A percentile compares a stretch with the other conserved stretches of the same genome.
phyloP scores from a whole-genome alignment of 53 echinoderm and acorn worm species.

The Pentamera pediparva region DNA sequence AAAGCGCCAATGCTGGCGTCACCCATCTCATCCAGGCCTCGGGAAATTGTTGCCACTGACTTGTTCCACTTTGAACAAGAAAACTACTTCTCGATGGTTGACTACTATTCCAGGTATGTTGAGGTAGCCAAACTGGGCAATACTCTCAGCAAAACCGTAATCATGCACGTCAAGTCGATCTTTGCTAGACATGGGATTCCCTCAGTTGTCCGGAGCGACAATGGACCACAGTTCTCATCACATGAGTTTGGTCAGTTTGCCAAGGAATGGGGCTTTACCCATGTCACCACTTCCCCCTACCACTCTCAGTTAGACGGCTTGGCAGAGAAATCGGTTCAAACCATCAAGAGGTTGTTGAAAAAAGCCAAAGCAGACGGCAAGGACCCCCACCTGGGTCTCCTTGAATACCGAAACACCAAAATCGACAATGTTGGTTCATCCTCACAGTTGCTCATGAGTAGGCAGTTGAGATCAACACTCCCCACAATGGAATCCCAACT shows the following conservation, averaged over 20 bases:
- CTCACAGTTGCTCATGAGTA: not conserved
- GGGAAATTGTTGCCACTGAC: not conserved
- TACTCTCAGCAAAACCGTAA: not conserved
- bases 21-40: not conserved
- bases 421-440: conserved; percentile 8
- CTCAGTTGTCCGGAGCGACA: not conserved
- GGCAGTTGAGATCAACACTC: not conserved
- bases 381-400: not conserved
- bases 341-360: not conserved
- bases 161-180: not conserved
- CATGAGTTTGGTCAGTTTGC: not conserved
- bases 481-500: too few species aligned
- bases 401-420: not conserved
- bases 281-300: not conserved
- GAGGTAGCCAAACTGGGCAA: not conserved
- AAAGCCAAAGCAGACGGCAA: not conserved
- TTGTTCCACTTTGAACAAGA: not conserved
- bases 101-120: not conserved
- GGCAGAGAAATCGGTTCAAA: conserved; percentile 12
- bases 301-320: not conserved
- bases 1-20: not conserved
- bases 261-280: not conserved
- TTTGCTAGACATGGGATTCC: conserved; percentile 6
- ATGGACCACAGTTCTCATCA: not conserved
- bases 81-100: not conserved